Evolutionary conservation across 2,113 vertebrate genomes (phyloP).

Genomic region (Hydrolagus affinis): DNA sequence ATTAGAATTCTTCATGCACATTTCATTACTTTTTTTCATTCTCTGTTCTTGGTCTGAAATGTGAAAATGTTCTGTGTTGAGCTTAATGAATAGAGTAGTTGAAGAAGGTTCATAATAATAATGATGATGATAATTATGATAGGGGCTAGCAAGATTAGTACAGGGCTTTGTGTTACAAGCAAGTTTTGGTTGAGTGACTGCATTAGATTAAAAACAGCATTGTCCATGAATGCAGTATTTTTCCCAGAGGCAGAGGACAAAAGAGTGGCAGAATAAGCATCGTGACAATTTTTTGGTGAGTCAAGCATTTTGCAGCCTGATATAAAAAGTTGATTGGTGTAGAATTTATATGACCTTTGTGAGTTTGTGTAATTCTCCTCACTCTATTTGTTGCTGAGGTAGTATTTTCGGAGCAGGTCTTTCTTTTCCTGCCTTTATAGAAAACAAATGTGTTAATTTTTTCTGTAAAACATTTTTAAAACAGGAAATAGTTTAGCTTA

Average conservation of each 20-base stretch:
- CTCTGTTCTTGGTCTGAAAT: constrained; percentile 13
- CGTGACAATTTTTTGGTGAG: constrained; percentile 17
- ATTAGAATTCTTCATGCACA: constrained; percentile 30
- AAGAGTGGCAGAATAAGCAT: constrained; percentile 29
- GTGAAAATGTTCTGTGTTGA: constrained; percentile 16
- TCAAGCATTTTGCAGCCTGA: constrained; percentile 8
- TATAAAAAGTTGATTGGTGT: constrained; percentile 25
- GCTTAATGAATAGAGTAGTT: constrained; percentile 22
- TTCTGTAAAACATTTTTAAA: not conserved
- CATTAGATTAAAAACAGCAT: constrained; percentile 23
- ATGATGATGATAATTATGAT: constrained; percentile 9
- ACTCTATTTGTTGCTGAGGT: not conserved
- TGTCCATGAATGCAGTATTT: constrained; percentile 27
- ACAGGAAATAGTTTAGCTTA: not conserved
- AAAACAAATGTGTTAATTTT: not conserved
- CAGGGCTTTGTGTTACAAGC: constrained; percentile 5
- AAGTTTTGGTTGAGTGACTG: constrained; percentile 28
- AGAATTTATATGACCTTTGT: not conserved
- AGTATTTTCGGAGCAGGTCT: not conserved
- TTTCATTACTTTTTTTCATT: not conserved
- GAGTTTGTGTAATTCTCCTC: not conserved
- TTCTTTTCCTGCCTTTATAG: not conserved
- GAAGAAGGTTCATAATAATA: constrained; percentile 3
- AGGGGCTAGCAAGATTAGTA: not conserved
- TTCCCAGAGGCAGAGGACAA: not conserved